Evolutionary conservation across 2,888 invertebrate genomes (phyloP).

Genomic region (Ormyrus labotus): DNA sequence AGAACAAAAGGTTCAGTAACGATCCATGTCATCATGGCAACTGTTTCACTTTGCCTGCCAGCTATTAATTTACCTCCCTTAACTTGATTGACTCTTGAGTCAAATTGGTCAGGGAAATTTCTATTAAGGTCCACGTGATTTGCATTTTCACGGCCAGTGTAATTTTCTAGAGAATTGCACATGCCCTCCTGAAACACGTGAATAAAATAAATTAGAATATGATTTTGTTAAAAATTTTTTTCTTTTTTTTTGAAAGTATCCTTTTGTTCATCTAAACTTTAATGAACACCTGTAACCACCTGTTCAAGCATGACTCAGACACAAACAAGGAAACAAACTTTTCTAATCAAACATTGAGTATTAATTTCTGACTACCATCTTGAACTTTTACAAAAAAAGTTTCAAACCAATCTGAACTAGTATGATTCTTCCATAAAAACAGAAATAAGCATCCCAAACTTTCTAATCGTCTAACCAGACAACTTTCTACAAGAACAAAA

Average conservation of each 20-base stretch:
- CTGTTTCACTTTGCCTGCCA: constrained; percentile 89
- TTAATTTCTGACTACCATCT: too few relatives aligned
- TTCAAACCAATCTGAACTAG: too few relatives aligned
- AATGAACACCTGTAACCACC: too few relatives aligned
- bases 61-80: constrained; percentile 77
- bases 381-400: too few relatives aligned
- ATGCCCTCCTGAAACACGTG: constrained; percentile 82
- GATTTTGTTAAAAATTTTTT: too few relatives aligned
- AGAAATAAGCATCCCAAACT: not conserved
- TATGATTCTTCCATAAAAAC: too few relatives aligned
- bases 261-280: too few relatives aligned
- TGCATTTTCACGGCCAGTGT: constrained; percentile 88
- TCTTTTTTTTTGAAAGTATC: too few relatives aligned
- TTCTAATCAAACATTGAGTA: too few relatives aligned
- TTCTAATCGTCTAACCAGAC: not conserved
- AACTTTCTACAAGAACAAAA: constrained; percentile 24
- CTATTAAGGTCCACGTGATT: constrained; percentile 90
- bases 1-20: constrained; percentile 91
- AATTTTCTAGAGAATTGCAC: constrained; percentile 83
- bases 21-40: constrained; percentile 93
- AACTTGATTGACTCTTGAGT: constrained; percentile 72
- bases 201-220: not conserved
- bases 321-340: too few relatives aligned
- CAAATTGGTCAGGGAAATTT: constrained; percentile 94
- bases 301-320: too few relatives aligned